These are phyloP conservation scores for Prolemur simus DNA, from an alignment of 2,113 vertebrate genomes.

Conservation along the genomic window DNA sequence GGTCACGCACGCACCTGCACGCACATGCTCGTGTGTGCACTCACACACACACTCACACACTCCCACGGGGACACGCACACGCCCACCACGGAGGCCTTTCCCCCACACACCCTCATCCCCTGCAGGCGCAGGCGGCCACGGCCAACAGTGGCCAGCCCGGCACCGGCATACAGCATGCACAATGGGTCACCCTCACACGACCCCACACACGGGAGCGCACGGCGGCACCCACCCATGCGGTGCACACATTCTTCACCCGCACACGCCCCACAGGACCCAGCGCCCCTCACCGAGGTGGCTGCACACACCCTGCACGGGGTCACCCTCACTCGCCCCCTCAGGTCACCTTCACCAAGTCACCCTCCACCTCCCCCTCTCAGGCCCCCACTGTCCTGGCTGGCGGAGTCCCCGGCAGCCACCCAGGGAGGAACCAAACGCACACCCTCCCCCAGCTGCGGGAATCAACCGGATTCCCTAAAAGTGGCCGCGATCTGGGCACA, in stretches of 20 bases:
- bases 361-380: neutral
- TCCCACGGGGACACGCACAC: constrained; percentile 6
- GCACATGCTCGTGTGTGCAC: neutral
- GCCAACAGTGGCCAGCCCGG: neutral
- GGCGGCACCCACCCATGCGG: neutral
- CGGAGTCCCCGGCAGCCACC: neutral
- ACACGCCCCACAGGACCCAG: neutral
- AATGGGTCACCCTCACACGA: constrained; percentile 43
- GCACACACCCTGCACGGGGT: neutral
- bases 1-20: neutral
- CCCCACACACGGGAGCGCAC: neutral
- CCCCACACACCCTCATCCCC: neutral
- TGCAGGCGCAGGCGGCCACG: neutral
- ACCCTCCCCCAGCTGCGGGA: neutral
- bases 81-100: constrained; percentile 33
- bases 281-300: neutral
- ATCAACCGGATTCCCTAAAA: neutral
- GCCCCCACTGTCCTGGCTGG: neutral
- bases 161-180: neutral
- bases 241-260: neutral
- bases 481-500: constrained; percentile 36
- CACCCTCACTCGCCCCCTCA: constrained; percentile 33
- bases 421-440: neutral
- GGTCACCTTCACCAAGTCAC: constrained; percentile 70
- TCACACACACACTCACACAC: neutral